Conservation (phyloP, 2,113 vertebrate species). For the Brachyistius frenatus region DNA sequence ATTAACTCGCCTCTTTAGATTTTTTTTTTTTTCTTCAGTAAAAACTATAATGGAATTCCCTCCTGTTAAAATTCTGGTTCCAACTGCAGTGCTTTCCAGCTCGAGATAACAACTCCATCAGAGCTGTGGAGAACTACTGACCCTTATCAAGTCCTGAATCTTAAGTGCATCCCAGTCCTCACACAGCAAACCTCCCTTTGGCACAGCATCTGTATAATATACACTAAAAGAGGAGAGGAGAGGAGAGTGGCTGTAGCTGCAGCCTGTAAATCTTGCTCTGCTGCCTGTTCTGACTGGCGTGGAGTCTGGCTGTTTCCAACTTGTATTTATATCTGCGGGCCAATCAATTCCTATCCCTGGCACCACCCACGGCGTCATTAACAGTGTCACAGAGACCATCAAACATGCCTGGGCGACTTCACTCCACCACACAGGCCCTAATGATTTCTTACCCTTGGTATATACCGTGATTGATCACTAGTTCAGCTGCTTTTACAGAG, state of each 20-base stretch:
- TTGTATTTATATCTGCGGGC: slow-evolving; percentile 64
- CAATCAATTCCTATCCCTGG: slow-evolving; percentile 67
- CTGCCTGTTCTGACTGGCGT: slow-evolving; percentile 50
- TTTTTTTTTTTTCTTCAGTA: background rate
- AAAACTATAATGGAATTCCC: slow-evolving; percentile 13
- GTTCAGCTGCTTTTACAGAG: slow-evolving; percentile 46
- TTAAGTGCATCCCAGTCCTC: background rate
- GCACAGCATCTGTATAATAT: slow-evolving; percentile 19
- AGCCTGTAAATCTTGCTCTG: slow-evolving; percentile 58
- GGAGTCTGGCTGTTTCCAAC: slow-evolving; percentile 33
- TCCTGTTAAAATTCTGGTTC: slow-evolving; percentile 4
- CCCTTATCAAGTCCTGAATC: slow-evolving; percentile 38
- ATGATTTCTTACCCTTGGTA: slow-evolving; percentile 56
- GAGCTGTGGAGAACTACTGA: slow-evolving; percentile 36
- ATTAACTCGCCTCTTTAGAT: background rate
- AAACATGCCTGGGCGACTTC: slow-evolving; percentile 61
- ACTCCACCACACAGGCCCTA: slow-evolving; percentile 30
- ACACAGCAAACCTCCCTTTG: background rate
- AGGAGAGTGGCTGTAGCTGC: slow-evolving; percentile 15
- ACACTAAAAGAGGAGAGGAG: slow-evolving; percentile 1
- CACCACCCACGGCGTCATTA: slow-evolving; percentile 62
- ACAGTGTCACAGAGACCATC: slow-evolving; percentile 67
- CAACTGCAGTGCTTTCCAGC: slow-evolving; percentile 15
- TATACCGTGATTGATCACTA: slow-evolving; percentile 43
- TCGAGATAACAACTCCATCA: slow-evolving; percentile 21